A percentile compares a stretch with the other conserved stretches of the same genome.
phyloP scores from a whole-genome alignment of 1,140 invertebrate genomes.

The Drosophila sproati region DNA sequence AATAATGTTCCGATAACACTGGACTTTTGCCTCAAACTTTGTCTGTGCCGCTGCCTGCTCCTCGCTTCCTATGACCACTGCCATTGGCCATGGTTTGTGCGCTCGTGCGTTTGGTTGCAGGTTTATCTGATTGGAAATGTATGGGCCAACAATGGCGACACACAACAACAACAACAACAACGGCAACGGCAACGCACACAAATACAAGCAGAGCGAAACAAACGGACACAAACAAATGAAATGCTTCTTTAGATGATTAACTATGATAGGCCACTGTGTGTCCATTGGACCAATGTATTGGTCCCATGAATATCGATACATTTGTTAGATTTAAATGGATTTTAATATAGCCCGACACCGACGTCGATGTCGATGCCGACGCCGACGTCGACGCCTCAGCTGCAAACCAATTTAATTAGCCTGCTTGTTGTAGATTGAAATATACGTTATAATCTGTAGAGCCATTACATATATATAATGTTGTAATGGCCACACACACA shows the following conservation, averaged over 20 bases:
- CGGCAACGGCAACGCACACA: conserved; percentile 38
- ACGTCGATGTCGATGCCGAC: background rate
- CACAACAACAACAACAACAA: conserved; percentile 18
- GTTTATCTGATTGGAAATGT: conserved; percentile 77
- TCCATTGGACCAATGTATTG: conserved; percentile 18
- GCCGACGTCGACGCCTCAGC: conserved; percentile 30
- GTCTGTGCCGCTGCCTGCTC: background rate
- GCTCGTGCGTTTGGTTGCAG: conserved; percentile 64
- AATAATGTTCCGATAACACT: conserved; percentile 36
- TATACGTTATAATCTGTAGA: conserved; percentile 57
- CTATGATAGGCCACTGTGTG: conserved; percentile 61
- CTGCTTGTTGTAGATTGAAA: conserved; percentile 28
- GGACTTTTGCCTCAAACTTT: conserved; percentile 9
- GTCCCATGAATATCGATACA: conserved; percentile 48
- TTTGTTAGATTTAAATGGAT: conserved; percentile 74
- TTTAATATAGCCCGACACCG: conserved; percentile 60
- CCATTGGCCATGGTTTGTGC: conserved; percentile 53
- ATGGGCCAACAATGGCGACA: conserved; percentile 75
- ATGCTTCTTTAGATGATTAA: conserved; percentile 80
- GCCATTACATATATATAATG: conserved; percentile 16
- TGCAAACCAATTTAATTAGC: conserved; percentile 71
- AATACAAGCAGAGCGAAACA: background rate
- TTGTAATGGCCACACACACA: background rate
- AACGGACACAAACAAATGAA: conserved; percentile 37
- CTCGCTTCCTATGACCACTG: conserved; percentile 13